Conservation (phyloP, 1,140 invertebrate species). For the Calosoma granatense region DNA sequence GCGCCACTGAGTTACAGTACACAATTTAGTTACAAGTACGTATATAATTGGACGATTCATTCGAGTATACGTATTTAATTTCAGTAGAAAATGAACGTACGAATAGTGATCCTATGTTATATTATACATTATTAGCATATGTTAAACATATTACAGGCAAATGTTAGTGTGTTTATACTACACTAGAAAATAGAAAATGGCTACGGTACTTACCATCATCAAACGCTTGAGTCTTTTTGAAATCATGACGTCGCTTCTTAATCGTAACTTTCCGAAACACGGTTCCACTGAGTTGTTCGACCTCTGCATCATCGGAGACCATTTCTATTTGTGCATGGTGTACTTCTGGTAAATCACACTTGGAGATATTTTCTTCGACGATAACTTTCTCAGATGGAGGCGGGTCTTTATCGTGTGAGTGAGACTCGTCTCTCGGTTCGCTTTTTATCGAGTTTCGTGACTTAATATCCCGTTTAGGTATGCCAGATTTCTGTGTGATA, state of each 20-base stretch:
- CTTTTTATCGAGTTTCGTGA: not conserved
- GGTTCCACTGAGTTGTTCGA: constrained; percentile 23
- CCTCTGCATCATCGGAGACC: constrained; percentile 9
- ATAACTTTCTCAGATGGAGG: not conserved
- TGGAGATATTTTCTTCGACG: not conserved
- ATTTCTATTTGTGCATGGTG: not conserved
- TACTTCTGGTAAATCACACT: not conserved
- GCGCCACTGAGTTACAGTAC: no score
- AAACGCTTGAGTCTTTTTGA: constrained; percentile 29
- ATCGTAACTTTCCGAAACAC: constrained; percentile 42
- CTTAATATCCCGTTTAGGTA: constrained; percentile 5
- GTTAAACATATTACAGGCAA: no score
- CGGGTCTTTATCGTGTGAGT: not conserved
- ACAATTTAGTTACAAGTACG: no score
- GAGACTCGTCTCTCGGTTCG: not conserved
- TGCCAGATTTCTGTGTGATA: not conserved
- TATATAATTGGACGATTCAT: no score
- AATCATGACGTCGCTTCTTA: constrained; percentile 30
- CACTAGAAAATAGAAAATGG: no score
- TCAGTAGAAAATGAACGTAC: no score
- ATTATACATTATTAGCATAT: no score
- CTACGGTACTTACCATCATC: constrained; percentile 30
- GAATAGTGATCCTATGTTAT: no score
- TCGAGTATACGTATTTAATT: no score
- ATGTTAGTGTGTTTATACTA: no score